Conservation (phyloP, 2,888 invertebrate genomes). For the Tetragonisca angustula region DNA sequence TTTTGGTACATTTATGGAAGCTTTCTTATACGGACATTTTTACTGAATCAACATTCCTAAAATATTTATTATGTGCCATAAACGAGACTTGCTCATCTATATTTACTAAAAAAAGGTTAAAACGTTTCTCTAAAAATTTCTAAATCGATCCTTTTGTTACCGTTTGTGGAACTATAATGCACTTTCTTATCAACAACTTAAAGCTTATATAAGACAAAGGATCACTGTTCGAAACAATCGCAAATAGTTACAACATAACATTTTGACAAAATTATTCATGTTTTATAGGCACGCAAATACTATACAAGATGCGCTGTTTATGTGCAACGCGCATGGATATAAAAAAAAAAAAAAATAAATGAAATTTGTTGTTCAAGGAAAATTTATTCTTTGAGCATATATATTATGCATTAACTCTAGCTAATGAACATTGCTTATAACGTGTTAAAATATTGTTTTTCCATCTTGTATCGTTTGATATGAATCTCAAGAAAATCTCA, state of each 20-base stretch:
- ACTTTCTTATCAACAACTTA: conserved; percentile 6
- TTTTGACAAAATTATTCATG: conserved; percentile 31
- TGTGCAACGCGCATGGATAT: conserved; percentile 18
- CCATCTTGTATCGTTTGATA: conserved; percentile 35
- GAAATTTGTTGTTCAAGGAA: conserved; percentile 38
- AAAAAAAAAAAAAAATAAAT: conserved; percentile 12
- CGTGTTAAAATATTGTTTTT: conserved; percentile 23
- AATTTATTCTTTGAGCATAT: conserved; percentile 47
- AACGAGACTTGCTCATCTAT: conserved; percentile 53
- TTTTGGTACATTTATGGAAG: conserved; percentile 49
- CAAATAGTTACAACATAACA: conserved; percentile 7
- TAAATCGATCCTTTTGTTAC: conserved; percentile 27
- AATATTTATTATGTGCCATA: conserved; percentile 66
- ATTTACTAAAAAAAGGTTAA: conserved; percentile 13
- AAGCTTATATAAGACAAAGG: conserved; percentile 5
- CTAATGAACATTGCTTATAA: conserved; percentile 20
- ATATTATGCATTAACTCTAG: conserved; percentile 33
- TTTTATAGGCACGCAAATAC: conserved; percentile 30
- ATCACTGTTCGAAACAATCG: conserved; percentile 27
- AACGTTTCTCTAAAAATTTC: conserved; percentile 28
- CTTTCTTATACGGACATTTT: conserved; percentile 46
- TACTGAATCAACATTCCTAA: conserved; percentile 50
- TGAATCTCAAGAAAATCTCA: conserved; percentile 8
- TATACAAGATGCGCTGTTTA: conserved; percentile 19
- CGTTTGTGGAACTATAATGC: background rate